Conservation (phyloP, 2,113 vertebrate genomes). For the Eclectus roratus region DNA sequence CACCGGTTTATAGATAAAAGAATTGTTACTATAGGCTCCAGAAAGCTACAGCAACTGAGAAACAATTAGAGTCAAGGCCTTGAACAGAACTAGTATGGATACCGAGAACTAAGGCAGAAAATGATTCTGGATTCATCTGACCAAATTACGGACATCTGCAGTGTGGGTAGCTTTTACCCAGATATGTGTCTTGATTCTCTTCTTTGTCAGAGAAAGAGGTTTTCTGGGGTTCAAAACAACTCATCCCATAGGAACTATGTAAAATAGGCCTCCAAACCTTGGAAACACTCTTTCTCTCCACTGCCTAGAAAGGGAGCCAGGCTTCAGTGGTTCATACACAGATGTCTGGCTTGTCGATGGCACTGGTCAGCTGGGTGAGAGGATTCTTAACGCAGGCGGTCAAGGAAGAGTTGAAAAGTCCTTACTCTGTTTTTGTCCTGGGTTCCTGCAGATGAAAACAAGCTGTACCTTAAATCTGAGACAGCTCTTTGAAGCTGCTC, state of each 20-base stretch:
- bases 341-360: background rate
- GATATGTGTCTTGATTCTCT: background rate
- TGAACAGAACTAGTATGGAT: background rate
- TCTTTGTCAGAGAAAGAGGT: background rate
- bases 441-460: background rate
- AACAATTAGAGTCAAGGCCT: background rate
- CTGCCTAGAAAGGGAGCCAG: background rate
- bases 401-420: background rate
- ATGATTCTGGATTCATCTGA: background rate
- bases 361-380: background rate
- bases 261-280: background rate
- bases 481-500: background rate
- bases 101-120: background rate
- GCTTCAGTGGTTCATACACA: accelerated
- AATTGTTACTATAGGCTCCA: background rate
- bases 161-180: background rate
- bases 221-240: background rate
- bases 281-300: background rate
- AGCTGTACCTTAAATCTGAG: background rate
- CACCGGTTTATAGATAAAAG: background rate
- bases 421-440: background rate
- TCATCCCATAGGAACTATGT: background rate
- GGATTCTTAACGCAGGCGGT: background rate
- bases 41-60: background rate
- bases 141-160: background rate